Base-by-base conservation (phyloP, 2,113 vertebrate species). In the Climacteris rufus region DNA sequence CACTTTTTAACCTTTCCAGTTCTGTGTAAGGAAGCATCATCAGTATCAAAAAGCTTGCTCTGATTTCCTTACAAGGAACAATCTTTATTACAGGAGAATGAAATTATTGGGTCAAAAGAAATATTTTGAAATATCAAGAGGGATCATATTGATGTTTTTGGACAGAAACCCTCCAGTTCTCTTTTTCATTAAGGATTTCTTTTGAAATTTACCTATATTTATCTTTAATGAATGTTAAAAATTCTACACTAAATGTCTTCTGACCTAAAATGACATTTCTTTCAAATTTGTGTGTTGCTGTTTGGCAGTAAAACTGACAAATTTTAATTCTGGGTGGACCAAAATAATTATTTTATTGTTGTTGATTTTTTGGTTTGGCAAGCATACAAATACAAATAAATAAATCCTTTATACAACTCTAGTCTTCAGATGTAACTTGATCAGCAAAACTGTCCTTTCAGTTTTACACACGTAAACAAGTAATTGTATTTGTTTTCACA, bases 251-350 rank as follows among this genome's bases (percentile, higher is more conserved):
- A 89, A 95, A 89, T 20, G 25, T 49, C 40, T 90, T 81, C 56
- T 94, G 83, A 90, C 91, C 89, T 72, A 53, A 91, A 95, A 89
- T 79, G 64, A 94, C 81, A 79, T 47, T 72, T 89, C 56, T 84
- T 94, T 93, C 77, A 75, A 68, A 94, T 89, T 30, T 68, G 5
- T 87, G 21, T 77, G 21, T 87, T 84, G 50, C 47, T 82, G 17
- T 71, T 89, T 72, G 77, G 87, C 87, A 94, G 27, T 59, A 92
- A 94, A 91, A 91, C 23, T 77, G 81, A 64, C 11, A 94, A 69
- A 95, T 87, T 90, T 92, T 95, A 57, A 87, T 92, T 92, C 65
- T 89, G 77, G 53, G 40, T 87, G 63, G 77, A 95, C 74, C 40
- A 87, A 92, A 93, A 86, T 9, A 88, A 63, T 49, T 71, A 63